These are phyloP conservation scores for Nemapogon koenigi DNA, from an alignment of 2,888 invertebrate species.

Conservation along the genomic window DNA sequence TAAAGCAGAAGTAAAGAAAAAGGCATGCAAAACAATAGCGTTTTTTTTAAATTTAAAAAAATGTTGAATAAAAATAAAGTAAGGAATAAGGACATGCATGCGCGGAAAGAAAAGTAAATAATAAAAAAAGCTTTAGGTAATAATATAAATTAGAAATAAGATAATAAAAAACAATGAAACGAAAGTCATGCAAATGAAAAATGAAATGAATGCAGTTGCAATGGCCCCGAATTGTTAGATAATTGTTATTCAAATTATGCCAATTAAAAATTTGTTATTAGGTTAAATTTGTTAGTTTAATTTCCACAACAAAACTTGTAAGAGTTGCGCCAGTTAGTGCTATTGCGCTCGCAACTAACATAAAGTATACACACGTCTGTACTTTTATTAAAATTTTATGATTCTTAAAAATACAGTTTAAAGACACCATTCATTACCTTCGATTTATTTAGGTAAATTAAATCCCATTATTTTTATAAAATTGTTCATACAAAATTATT, in stretches of 20 bases:
- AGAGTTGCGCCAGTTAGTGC: too few relatives aligned
- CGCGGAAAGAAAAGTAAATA: conserved; percentile 13
- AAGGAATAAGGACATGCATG: conserved; percentile 15
- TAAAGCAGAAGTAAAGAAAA: conserved; percentile 30
- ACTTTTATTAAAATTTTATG: too few relatives aligned
- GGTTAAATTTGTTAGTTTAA: conserved; percentile 35
- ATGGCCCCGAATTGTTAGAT: conserved; percentile 37
- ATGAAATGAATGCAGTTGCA: conserved; percentile 57
- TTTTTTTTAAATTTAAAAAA: too few relatives aligned
- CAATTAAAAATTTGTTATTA: conserved; percentile 26
- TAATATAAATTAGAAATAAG: conserved; percentile 5
- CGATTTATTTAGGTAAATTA: too few relatives aligned
- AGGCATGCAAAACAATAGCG: conserved; percentile 13
- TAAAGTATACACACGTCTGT: too few relatives aligned
- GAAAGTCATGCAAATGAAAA: conserved; percentile 27
- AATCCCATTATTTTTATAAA: too few relatives aligned
- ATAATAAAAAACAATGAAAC: conserved; percentile 23
- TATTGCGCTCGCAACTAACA: too few relatives aligned
- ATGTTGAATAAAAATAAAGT: conserved; percentile 18
- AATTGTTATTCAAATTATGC: conserved; percentile 24
- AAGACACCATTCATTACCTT: too few relatives aligned
- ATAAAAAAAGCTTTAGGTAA: conserved; percentile 13
- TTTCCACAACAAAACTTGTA: conserved; percentile 65
- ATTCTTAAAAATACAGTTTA: too few relatives aligned
- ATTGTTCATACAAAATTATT: too few relatives aligned